Base-by-base conservation (phyloP, 2,797 vertebrate genomes). In the Sebastes cheni region DNA sequence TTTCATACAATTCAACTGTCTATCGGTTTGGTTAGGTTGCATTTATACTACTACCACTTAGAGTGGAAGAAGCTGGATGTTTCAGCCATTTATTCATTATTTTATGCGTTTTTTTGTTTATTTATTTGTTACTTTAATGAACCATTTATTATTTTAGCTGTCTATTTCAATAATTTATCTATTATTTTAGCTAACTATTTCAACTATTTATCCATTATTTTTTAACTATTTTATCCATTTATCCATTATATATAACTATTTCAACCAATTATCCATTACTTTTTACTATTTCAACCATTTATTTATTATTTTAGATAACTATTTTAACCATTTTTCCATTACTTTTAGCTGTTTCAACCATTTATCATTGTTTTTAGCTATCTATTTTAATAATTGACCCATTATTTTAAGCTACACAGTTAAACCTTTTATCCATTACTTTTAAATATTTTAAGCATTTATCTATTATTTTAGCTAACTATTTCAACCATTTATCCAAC, bases 41-140 rank as follows among this genome's bases (percentile, higher is more conserved):
- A 1, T 50, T 50, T 0, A 50, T 50, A 50, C 42, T 20, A 8
- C 16, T 20, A 50, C 42, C 42, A 50, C 46, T 50, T 50, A 20
- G 46, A 52, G 20, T n/a, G 50, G 50, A 20, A 52, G 50, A 52
- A 52, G 0, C 18, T 52, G 1, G 20, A 52, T 0, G 0, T 20
- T 18, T 50, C 46, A 50, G 46, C 46, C 46, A 50, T 52, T 52
- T 20, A 52, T 20, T 0, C 0, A 29, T 30, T 29, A 18, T 10
- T 55, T 55, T 23, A 34, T 34, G 34, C 1, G 4, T 34, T 34
- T 34, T 34, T 34, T 10, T 11, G 6, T 39, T 42, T 42, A 42
- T 52, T 52, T 20, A 50, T 52, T 18, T 8, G 1, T 60, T 29
- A 29, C 39, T 11, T 55, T n/a, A 27, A 27, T 27, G 5, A 34